Conservation (phyloP, 2,113 vertebrate species). For the Mus spicilegus region DNA sequence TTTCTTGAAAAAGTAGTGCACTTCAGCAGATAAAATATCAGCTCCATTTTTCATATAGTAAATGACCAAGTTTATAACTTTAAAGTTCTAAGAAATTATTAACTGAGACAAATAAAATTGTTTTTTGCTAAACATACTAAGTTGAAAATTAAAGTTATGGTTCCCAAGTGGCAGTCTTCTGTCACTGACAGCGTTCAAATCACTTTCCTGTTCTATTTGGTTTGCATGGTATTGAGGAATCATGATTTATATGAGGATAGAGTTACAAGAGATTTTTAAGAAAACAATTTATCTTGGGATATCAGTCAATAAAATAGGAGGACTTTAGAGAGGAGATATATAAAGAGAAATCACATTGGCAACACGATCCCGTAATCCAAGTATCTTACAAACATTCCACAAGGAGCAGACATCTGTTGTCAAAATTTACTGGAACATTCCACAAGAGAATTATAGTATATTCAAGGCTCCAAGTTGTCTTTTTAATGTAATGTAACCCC, state of each 20-base stretch:
- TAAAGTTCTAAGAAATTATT: conserved; percentile 26
- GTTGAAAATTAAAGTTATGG: conserved; percentile 44
- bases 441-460: not conserved
- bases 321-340: not conserved
- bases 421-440: conserved; percentile 49
- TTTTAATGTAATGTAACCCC: conserved; percentile 28
- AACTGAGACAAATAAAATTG: conserved; percentile 40
- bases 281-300: conserved; percentile 47
- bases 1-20: not conserved
- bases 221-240: conserved; percentile 45
- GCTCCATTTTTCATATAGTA: not conserved
- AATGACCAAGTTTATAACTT: conserved; percentile 7
- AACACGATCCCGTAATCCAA: conserved; percentile 47
- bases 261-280: conserved; percentile 50
- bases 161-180: conserved; percentile 20
- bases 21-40: not conserved
- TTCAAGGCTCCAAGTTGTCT: not conserved
- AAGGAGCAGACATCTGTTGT: conserved; percentile 35
- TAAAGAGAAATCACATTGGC: conserved; percentile 39
- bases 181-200: conserved; percentile 30
- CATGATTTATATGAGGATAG: conserved; percentile 25
- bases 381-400: conserved; percentile 32
- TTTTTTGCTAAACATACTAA: conserved; percentile 31
- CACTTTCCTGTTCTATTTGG: conserved; percentile 51
- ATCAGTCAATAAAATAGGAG: conserved; percentile 58